These are phyloP conservation scores for Ips typographus DNA, from an alignment of 1,140 invertebrate genomes.

Conservation along the genomic window DNA sequence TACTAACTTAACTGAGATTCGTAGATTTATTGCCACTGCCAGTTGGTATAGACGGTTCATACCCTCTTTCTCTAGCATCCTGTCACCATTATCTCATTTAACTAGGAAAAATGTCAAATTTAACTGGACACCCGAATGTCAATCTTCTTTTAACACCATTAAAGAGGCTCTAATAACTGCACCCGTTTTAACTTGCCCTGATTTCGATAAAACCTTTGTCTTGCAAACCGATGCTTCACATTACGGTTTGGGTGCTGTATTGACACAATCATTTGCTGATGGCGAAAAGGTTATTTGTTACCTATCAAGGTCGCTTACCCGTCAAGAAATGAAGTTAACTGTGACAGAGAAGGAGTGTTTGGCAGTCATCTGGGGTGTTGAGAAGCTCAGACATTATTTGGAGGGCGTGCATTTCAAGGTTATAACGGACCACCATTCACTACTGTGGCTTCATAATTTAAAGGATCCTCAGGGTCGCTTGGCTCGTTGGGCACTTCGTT, in stretches of 20 bases:
- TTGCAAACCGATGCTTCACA: too few species aligned
- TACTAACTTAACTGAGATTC: slow-evolving; percentile 26
- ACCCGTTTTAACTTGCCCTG: slow-evolving; percentile 33
- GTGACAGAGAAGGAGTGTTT: slow-evolving; percentile 55
- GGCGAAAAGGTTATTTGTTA: slow-evolving; percentile 32
- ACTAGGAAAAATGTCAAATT: slow-evolving; percentile 11
- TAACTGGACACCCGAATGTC: too few species aligned
- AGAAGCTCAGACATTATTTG: too few species aligned
- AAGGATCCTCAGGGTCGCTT: too few species aligned
- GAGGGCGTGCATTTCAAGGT: too few species aligned
- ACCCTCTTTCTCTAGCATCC: slow-evolving; percentile 50
- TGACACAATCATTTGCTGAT: slow-evolving; percentile 30
- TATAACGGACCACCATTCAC: too few species aligned
- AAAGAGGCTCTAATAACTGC: slow-evolving; percentile 27
- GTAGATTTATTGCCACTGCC: slow-evolving; percentile 53
- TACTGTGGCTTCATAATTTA: too few species aligned
- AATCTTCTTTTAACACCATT: slow-evolving; percentile 18
- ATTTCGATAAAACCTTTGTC: slow-evolving; percentile 29
- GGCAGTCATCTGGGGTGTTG: slow-evolving; percentile 39
- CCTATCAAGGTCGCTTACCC: slow-evolving; percentile 28
- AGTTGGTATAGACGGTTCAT: slow-evolving; percentile 54
- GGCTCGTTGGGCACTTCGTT: too few species aligned
- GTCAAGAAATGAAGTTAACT: slow-evolving; percentile 53
- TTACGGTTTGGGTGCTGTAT: slow-evolving; percentile 8
- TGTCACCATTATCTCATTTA: slow-evolving; percentile 45